Conservation (phyloP, 2,113 vertebrate genomes). For the Rattus rattus region DNA sequence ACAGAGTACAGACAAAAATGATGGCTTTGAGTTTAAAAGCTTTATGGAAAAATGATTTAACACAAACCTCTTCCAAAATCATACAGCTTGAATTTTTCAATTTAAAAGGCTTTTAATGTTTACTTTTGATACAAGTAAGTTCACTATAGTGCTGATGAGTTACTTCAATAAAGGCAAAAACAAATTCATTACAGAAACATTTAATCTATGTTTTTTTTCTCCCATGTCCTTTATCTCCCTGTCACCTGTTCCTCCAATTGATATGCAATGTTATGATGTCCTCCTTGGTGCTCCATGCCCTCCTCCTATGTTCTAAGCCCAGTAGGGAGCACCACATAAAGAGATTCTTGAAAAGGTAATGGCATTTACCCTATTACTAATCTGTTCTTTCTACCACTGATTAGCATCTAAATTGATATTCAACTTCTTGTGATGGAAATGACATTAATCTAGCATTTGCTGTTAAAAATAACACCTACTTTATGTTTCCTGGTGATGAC, state of each 20-base stretch:
- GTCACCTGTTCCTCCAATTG: background rate
- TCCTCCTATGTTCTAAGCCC: conserved; percentile 65
- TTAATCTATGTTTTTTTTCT: background rate
- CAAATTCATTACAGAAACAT: background rate
- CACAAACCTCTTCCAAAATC: conserved; percentile 8
- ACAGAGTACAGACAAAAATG: background rate
- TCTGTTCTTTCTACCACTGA: conserved; percentile 86
- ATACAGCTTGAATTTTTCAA: background rate
- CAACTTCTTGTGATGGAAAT: conserved; percentile 82
- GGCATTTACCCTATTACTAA: conserved; percentile 81
- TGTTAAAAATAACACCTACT: conserved; percentile 84
- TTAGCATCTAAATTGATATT: conserved; percentile 88
- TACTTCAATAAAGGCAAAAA: background rate
- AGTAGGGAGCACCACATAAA: conserved; percentile 71
- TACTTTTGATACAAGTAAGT: background rate
- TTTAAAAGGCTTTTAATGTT: background rate
- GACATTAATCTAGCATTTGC: conserved; percentile 85
- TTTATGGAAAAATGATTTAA: conserved; percentile 41
- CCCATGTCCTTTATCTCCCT: background rate
- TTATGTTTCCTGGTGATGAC: conserved; percentile 83
- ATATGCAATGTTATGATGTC: conserved; percentile 39
- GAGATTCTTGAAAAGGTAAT: conserved; percentile 84
- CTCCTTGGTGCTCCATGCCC: conserved; percentile 8
- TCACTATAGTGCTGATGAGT: background rate
- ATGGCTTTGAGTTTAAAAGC: background rate